Evolutionary conservation across 23 tunicate species (phyloP).

Genomic region (Diplosoma virens): DNA sequence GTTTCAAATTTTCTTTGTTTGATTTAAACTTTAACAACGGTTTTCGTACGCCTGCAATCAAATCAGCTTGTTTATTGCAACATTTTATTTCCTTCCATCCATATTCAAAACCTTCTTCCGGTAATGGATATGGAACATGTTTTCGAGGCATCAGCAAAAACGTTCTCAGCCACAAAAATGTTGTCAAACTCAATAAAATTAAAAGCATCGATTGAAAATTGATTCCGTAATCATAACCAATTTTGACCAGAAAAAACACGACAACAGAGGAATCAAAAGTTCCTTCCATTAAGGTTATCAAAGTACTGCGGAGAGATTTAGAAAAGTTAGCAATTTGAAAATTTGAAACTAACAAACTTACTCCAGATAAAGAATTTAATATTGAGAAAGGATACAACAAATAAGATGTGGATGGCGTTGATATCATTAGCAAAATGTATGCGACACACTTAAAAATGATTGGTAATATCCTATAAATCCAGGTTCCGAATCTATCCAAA

Average conservation of each 20-base stretch:
- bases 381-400: conserved; percentile 41
- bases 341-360: conserved; percentile 21
- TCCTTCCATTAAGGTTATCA: conserved; percentile 44
- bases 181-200: conserved; percentile 12
- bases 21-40: background rate
- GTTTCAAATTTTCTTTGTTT: background rate
- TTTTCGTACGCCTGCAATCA: no score
- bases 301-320: conserved; percentile 8
- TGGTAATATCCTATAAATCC: conserved; percentile 37
- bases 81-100: conserved; percentile 9
- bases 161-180: conserved; percentile 46
- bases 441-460: no score
- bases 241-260: conserved; percentile 41
- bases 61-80: no score
- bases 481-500: conserved; percentile 47
- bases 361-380: conserved; percentile 28
- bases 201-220: conserved; percentile 22
- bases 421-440: no score
- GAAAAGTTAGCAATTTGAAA: conserved; percentile 48
- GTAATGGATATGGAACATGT: conserved; percentile 27
- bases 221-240: conserved; percentile 29
- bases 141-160: conserved; percentile 41
- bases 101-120: background rate
- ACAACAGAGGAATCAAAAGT: conserved; percentile 40
- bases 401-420: no score